Evolutionary conservation across 2,113 vertebrate species (phyloP).

Genomic region (Tapirus terrestris): DNA sequence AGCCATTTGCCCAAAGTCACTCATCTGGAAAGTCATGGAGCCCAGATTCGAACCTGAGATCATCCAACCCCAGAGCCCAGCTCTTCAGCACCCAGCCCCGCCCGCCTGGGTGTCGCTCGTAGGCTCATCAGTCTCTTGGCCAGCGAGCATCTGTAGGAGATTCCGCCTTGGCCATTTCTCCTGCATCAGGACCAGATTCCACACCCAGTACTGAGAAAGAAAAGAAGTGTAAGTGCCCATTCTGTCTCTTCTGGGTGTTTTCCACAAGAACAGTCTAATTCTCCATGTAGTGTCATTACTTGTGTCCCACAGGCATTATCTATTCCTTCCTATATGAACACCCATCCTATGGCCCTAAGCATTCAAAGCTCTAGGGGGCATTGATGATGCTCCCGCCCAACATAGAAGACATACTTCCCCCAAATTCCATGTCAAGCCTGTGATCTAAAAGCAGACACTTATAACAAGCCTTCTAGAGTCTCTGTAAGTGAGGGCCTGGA

Average conservation of each 20-base stretch:
- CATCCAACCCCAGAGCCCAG: not conserved
- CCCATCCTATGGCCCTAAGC: not conserved
- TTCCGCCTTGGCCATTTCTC: not conserved
- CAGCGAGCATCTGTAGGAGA: not conserved
- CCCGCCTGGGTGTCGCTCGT: fast-evolving
- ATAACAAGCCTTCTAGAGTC: not conserved
- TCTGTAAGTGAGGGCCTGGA: not conserved
- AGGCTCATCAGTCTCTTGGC: not conserved
- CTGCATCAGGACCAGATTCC: not conserved
- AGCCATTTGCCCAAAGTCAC: not conserved
- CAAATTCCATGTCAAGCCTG: not conserved
- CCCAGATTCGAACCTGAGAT: not conserved
- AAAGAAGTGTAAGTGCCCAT: not conserved
- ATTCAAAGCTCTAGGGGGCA: not conserved
- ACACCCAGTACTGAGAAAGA: not conserved
- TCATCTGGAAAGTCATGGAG: not conserved
- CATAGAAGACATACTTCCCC: not conserved
- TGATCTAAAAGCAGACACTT: not conserved
- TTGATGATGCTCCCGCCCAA: no score
- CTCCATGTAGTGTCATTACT: not conserved
- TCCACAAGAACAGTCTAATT: not conserved
- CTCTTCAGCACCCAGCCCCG: fast-evolving
- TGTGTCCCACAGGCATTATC: not conserved
- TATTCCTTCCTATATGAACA: not conserved
- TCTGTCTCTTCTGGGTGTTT: not conserved